Evolutionary conservation across 2,113 vertebrate species (phyloP).

Genomic region (Eretmochelys imbricata): DNA sequence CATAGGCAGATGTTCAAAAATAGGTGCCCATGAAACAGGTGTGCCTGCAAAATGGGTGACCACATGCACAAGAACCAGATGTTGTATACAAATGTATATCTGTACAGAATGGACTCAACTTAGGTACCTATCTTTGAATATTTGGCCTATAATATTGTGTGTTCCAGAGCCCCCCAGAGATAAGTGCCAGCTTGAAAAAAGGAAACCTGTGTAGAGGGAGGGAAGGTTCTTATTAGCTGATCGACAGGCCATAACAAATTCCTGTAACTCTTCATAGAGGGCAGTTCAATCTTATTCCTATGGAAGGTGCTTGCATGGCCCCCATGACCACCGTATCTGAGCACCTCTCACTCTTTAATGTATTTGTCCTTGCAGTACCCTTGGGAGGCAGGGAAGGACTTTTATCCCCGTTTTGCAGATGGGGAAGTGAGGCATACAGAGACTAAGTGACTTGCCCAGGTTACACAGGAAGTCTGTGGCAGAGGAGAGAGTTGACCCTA

Average conservation of each 20-base stretch:
- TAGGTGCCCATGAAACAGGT: accelerated
- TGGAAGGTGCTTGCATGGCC: background rate
- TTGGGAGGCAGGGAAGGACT: background rate
- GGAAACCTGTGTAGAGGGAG: background rate
- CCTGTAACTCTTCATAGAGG: background rate
- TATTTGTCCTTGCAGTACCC: background rate
- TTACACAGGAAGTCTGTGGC: background rate
- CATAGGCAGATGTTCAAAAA: background rate
- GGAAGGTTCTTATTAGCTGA: background rate
- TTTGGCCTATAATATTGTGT: background rate
- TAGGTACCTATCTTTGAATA: background rate
- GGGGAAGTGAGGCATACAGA: background rate
- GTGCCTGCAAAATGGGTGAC: accelerated
- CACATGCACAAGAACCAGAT: accelerated
- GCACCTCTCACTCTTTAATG: accelerated
- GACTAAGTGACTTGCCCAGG: background rate
- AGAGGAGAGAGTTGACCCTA: background rate
- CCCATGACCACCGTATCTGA: background rate
- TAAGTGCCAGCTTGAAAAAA: background rate
- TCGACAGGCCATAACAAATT: background rate
- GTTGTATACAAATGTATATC: background rate
- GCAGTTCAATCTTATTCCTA: background rate
- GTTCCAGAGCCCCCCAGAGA: background rate
- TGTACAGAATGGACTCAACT: background rate
- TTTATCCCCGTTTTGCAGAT: background rate